phyloP scores from a whole-genome alignment of 2,797 vertebrate species.

The Myotis daubentonii region DNA sequence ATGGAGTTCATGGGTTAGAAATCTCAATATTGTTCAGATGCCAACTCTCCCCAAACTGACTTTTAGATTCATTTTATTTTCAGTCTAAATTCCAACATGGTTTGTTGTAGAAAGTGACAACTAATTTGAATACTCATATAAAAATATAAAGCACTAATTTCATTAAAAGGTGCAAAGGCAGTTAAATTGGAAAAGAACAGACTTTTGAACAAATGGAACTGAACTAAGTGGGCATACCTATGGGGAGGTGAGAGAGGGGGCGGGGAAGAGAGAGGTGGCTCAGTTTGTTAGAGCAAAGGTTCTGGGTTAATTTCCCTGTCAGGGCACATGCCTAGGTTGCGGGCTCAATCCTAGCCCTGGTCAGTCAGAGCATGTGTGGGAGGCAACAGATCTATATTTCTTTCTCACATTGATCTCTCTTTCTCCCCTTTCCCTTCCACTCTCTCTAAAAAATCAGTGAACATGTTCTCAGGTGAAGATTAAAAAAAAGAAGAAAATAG shows the following conservation, averaged over 20 bases:
- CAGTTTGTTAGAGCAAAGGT: background rate
- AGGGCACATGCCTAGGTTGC: background rate
- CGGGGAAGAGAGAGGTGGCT: background rate
- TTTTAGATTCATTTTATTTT: background rate
- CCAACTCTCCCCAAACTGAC: background rate
- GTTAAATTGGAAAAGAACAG: background rate
- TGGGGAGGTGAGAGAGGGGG: background rate
- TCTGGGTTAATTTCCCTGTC: background rate
- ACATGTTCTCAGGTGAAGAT: background rate
- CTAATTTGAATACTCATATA: background rate
- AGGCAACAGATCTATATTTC: background rate
- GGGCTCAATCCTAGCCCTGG: background rate
- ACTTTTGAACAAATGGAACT: background rate
- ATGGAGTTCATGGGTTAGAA: background rate
- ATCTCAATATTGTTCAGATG: background rate
- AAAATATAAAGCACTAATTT: background rate
- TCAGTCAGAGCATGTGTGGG: background rate
- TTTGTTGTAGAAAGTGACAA: background rate
- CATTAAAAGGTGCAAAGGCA: background rate
- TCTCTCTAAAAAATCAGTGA: background rate
- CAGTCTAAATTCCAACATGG: background rate
- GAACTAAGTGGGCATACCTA: background rate
- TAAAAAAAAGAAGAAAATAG: background rate
- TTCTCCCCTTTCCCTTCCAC: background rate
- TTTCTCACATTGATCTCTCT: background rate